phyloP scores from a whole-genome alignment of 2,113 vertebrate genomes.

The Craseonycteris thonglongyai region DNA sequence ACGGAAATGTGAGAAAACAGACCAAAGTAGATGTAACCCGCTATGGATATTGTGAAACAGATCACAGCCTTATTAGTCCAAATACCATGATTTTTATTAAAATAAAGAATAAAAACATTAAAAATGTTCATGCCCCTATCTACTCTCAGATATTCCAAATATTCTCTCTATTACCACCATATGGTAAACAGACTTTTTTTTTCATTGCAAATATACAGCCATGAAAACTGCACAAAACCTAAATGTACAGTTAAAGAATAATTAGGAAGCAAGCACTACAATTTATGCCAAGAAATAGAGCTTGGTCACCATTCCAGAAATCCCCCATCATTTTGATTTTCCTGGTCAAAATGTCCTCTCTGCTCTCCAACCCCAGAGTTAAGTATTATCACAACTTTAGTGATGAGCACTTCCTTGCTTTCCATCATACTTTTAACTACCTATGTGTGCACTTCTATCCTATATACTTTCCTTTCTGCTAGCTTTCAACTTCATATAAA shows the following conservation, averaged over 20 bases:
- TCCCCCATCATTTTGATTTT: neutral
- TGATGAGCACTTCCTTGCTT: neutral
- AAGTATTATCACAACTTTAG: neutral
- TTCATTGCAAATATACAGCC: neutral
- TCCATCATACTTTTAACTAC: neutral
- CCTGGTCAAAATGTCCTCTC: neutral
- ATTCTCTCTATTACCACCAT: neutral
- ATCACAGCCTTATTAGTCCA: neutral
- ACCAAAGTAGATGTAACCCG: neutral
- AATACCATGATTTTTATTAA: neutral
- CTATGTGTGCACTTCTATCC: neutral
- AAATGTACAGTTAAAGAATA: neutral
- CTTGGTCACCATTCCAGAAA: neutral
- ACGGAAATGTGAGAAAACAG: constrained; percentile 50
- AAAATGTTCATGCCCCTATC: neutral
- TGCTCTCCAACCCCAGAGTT: neutral
- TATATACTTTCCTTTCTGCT: neutral
- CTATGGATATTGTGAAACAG: constrained; percentile 15
- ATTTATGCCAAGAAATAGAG: neutral
- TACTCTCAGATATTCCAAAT: neutral
- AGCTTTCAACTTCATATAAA: neutral
- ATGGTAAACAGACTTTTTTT: neutral
- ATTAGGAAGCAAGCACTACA: neutral
- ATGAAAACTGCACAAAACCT: neutral
- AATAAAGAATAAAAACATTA: neutral